A percentile compares a stretch with the other conserved stretches of the same genome.
Conservation (phyloP, 1,140 invertebrate species). For the Physella acuta region DNA sequence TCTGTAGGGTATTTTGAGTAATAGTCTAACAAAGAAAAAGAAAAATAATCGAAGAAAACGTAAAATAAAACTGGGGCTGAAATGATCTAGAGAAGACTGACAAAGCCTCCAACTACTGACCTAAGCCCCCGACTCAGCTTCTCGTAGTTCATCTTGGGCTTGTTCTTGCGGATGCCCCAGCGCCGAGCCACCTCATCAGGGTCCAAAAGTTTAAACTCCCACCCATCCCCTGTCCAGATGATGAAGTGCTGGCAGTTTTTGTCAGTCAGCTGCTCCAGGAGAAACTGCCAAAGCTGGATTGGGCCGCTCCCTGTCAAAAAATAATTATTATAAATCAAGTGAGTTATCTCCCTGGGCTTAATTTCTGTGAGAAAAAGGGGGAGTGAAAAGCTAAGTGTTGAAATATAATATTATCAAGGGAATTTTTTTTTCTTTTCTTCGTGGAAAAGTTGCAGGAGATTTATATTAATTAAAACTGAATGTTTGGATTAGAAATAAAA, state of each 20-base stretch:
- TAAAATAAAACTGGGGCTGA: not conserved
- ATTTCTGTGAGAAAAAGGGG: too few relatives aligned
- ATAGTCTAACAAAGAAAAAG: not conserved
- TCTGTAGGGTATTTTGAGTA: not conserved
- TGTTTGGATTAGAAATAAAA: too few relatives aligned
- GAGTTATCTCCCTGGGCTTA: too few relatives aligned
- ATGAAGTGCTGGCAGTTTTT: constrained; percentile 95
- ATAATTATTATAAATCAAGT: too few relatives aligned
- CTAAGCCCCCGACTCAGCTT: constrained; percentile 18
- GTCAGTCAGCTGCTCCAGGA: constrained; percentile 92
- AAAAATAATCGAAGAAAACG: not conserved
- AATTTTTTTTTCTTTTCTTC: too few relatives aligned
- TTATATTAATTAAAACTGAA: too few relatives aligned
- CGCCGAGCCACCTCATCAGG: constrained; percentile 95
- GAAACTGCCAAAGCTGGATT: constrained; percentile 87
- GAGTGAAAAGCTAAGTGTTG: too few relatives aligned
- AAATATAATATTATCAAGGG: too few relatives aligned
- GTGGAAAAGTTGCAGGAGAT: too few relatives aligned
- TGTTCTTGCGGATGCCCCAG: constrained; percentile 97
- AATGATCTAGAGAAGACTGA: not conserved
- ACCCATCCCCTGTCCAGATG: constrained; percentile 96
- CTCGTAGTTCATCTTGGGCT: constrained; percentile 72
- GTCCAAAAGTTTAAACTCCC: constrained; percentile 99
- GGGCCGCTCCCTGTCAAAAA: constrained; percentile 56
- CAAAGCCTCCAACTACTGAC: not conserved